These are phyloP conservation scores for Phengaris arion DNA, from an alignment of 2,888 invertebrate species.

Conservation along the genomic window DNA sequence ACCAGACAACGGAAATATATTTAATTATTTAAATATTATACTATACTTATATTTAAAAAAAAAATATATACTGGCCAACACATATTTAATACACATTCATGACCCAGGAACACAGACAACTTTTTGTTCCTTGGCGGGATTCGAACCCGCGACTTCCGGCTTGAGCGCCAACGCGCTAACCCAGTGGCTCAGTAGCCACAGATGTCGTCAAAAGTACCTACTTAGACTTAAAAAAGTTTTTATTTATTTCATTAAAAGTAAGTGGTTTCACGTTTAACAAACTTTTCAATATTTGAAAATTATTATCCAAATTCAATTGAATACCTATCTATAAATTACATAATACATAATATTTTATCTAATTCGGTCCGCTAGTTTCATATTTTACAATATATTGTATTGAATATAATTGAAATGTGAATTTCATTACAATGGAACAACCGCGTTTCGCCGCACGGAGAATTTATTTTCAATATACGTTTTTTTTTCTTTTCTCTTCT, in stretches of 20 bases:
- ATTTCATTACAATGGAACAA: slow-evolving; percentile 26
- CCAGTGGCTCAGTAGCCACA: no score
- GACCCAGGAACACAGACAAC: no score
- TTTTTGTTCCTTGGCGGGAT: no score
- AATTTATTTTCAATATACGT: neutral
- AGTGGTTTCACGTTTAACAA: neutral
- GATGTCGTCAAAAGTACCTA: no score
- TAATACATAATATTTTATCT: neutral
- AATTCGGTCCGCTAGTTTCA: neutral
- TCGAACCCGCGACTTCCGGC: no score
- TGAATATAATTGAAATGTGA: slow-evolving; percentile 18
- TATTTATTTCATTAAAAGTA: neutral
- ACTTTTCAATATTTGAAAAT: neutral
- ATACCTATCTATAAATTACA: neutral
- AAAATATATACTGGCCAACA: no score
- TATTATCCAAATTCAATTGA: neutral
- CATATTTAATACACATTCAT: no score
- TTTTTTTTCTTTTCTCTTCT: neutral
- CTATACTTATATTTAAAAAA: no score
- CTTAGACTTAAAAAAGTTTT: no score
- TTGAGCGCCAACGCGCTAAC: no score
- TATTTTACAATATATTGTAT: slow-evolving; percentile 19
- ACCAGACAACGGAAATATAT: no score
- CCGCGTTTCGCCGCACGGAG: slow-evolving; percentile 10
- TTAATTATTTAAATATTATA: no score